Evolutionary conservation across 2,797 vertebrate genomes (phyloP).

Genomic region (Helicolenus hilgendorfi): DNA sequence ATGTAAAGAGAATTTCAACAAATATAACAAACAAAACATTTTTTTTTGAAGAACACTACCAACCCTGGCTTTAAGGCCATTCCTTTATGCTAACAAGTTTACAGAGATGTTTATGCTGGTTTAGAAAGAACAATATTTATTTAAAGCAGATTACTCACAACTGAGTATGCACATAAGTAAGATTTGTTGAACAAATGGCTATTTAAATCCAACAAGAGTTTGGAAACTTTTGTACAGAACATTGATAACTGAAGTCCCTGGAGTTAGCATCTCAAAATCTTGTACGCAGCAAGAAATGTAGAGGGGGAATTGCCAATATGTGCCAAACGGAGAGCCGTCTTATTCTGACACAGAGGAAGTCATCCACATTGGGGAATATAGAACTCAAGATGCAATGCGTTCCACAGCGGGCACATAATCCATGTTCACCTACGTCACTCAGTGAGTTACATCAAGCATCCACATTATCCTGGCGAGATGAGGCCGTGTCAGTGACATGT

Average conservation of each 20-base stretch:
- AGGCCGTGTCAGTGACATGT: background rate
- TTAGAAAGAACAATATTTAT: background rate
- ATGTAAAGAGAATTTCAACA: no score
- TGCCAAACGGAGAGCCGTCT: background rate
- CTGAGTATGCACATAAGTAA: background rate
- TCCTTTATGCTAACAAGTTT: background rate
- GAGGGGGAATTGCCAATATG: background rate
- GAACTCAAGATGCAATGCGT: background rate
- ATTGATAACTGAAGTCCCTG: background rate
- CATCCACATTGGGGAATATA: background rate
- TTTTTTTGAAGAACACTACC: no score
- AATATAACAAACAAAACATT: no score
- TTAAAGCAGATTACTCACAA: background rate
- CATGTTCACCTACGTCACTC: background rate
- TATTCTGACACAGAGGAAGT: background rate
- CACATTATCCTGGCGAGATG: background rate
- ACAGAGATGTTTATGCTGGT: background rate
- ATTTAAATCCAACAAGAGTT: background rate
- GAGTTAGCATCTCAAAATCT: conserved; percentile 16
- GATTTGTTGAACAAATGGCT: background rate
- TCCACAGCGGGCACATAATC: background rate
- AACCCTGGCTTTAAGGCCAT: background rate
- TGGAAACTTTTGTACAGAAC: background rate
- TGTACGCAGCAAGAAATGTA: background rate
- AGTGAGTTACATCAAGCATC: background rate